Conservation (phyloP, 2,888 invertebrate species). For the Neria commutata region DNA sequence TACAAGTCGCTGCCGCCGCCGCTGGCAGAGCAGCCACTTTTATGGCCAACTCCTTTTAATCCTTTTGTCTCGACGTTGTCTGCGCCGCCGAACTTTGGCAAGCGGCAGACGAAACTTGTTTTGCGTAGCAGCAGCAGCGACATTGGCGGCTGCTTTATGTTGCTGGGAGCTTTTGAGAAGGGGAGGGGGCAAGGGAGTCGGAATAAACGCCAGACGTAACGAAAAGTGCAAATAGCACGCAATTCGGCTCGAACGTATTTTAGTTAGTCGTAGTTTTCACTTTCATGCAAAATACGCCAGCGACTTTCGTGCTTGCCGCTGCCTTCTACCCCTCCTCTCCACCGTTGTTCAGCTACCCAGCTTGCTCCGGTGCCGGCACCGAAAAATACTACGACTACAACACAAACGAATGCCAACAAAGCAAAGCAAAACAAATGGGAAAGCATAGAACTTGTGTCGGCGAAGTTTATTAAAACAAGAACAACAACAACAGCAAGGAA, state of each 20-base stretch:
- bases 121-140: not conserved
- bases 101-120: slow-evolving; percentile 32
- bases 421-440: not conserved
- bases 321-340: too few relatives aligned
- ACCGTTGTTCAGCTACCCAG: too few relatives aligned
- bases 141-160: not conserved
- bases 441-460: too few relatives aligned
- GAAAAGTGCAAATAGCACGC: not conserved
- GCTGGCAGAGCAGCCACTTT: too few relatives aligned
- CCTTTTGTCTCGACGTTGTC: slow-evolving; percentile 35
- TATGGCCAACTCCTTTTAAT: slow-evolving; percentile 3
- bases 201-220: not conserved
- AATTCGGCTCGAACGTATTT: slow-evolving; percentile 3
- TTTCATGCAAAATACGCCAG: slow-evolving; percentile 35
- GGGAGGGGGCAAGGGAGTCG: not conserved
- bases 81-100: slow-evolving; percentile 32
- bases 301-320: too few relatives aligned
- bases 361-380: too few relatives aligned
- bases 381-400: not conserved
- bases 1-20: too few relatives aligned
- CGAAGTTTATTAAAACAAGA: not conserved
- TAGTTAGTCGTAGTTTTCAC: slow-evolving; percentile 37
- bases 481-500: not conserved
- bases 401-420: not conserved
- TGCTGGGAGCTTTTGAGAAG: not conserved